Conservation (phyloP, 2,888 invertebrate genomes). For the Nemotelus nigrinus region DNA sequence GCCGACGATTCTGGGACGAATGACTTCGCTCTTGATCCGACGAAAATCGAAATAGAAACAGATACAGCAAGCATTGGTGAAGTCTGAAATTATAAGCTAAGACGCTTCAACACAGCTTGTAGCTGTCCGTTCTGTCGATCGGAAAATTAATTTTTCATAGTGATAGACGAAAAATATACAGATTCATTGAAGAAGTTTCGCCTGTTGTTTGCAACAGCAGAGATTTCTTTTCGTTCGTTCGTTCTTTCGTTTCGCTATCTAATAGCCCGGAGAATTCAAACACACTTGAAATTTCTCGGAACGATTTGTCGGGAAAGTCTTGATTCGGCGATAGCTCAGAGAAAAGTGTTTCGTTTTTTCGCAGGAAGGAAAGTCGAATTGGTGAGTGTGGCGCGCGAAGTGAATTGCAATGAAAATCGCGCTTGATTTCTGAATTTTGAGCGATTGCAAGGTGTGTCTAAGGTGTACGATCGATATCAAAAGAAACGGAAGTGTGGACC, state of each 20-base stretch:
- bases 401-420: slow-evolving; percentile 35
- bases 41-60: slow-evolving; percentile 46
- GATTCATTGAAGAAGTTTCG: slow-evolving; percentile 3
- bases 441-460: slow-evolving; percentile 37
- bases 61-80: slow-evolving; percentile 1
- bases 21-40: slow-evolving; percentile 44
- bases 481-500: slow-evolving; percentile 39
- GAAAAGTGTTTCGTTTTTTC: slow-evolving; percentile 11
- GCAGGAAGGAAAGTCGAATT: slow-evolving; percentile 10
- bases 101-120: slow-evolving; percentile 44
- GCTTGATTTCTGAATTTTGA: slow-evolving; percentile 24
- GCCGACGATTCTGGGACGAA: slow-evolving; percentile 2
- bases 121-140: slow-evolving; percentile 47
- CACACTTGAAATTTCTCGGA: slow-evolving; percentile 26
- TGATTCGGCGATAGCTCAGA: slow-evolving; percentile 7
- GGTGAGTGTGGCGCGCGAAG: slow-evolving; percentile 31
- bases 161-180: slow-evolving; percentile 8
- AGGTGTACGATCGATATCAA: slow-evolving; percentile 36
- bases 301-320: slow-evolving; percentile 16
- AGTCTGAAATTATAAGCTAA: slow-evolving; percentile 40
- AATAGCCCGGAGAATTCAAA: slow-evolving; percentile 12
- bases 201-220: slow-evolving; percentile 40
- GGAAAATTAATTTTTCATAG: slow-evolving; percentile 28
- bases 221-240: not conserved
- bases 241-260: not conserved